These are phyloP conservation scores for Misgurnus mizolepis DNA, from an alignment of 2,113 vertebrate genomes.

Conservation along the genomic window DNA sequence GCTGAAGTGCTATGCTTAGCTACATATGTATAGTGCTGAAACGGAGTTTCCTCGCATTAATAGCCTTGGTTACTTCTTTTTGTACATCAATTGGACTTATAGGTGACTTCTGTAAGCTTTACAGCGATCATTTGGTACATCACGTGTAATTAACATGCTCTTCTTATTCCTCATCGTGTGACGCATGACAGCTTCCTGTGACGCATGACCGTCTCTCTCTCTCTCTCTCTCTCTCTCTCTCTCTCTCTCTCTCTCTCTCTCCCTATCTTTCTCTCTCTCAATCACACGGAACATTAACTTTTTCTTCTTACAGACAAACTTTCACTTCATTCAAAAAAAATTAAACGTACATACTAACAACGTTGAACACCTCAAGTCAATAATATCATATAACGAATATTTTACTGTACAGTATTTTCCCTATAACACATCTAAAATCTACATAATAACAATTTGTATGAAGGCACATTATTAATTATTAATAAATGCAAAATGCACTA, in stretches of 20 bases:
- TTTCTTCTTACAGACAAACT: no score
- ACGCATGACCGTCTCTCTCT: not conserved
- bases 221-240: not conserved
- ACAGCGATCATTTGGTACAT: not conserved
- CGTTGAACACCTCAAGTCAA: no score
- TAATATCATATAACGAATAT: no score
- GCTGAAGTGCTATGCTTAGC: not conserved
- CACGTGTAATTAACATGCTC: slow-evolving; percentile 8
- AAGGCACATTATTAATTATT: no score
- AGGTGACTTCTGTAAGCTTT: not conserved
- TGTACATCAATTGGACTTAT: not conserved
- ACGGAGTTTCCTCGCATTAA: not conserved
- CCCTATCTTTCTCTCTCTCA: not conserved
- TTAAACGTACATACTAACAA: not conserved
- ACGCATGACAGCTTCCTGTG: slow-evolving; percentile 30
- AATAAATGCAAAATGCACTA: no score
- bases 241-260: not conserved
- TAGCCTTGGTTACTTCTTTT: not conserved
- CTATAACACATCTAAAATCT: no score
- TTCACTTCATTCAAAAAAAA: not conserved
- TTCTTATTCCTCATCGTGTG: slow-evolving; percentile 10
- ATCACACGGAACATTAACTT: not conserved
- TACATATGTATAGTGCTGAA: not conserved
- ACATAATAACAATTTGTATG: no score
- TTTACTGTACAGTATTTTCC: no score